These are phyloP conservation scores for Drosophila neutralis DNA, from an alignment of 2,888 invertebrate genomes.

Conservation along the genomic window DNA sequence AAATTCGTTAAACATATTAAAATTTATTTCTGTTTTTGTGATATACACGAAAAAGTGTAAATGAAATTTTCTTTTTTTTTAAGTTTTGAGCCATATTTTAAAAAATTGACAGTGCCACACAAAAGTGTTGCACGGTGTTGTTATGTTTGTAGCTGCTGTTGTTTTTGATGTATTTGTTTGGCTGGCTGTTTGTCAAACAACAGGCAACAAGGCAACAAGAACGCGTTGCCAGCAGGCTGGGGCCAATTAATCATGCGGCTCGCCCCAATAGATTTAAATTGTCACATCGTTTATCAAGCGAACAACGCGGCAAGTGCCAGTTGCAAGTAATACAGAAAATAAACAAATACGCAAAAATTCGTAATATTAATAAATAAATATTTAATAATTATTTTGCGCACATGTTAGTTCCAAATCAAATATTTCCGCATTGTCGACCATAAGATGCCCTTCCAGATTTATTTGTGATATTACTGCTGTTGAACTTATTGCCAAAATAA, in stretches of 20 bases:
- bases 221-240: constrained; percentile 44
- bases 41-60: background rate
- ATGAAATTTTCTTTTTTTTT: background rate
- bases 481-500: background rate
- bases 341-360: constrained; percentile 14
- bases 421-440: background rate
- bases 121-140: constrained; percentile 45
- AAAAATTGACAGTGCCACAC: constrained; percentile 55
- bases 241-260: constrained; percentile 69
- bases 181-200: constrained; percentile 54
- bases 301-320: constrained; percentile 21
- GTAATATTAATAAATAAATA: constrained; percentile 42
- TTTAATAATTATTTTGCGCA: constrained; percentile 44
- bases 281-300: constrained; percentile 77
- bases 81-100: constrained; percentile 55
- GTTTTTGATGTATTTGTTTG: constrained; percentile 51
- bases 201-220: constrained; percentile 9
- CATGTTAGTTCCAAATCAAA: background rate
- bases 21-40: background rate
- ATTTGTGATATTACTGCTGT: background rate
- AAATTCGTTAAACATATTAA: background rate
- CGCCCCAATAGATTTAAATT: constrained; percentile 80
- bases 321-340: constrained; percentile 1
- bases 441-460: background rate
- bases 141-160: constrained; percentile 20